Evolutionary conservation across 2,888 invertebrate species (phyloP).

Genomic region (Heliconius hortense): DNA sequence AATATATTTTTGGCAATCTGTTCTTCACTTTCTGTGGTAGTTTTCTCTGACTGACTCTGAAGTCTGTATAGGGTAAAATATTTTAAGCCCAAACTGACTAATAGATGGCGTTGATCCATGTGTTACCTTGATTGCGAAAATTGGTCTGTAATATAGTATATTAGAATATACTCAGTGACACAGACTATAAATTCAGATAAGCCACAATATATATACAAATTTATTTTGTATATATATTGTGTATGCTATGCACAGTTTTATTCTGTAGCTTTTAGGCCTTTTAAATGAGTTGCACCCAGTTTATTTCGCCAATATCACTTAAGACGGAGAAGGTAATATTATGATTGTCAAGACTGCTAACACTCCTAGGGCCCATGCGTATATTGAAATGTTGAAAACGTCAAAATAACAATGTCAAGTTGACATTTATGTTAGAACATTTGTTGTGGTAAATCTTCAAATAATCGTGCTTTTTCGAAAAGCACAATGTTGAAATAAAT

Average conservation of each 20-base stretch:
- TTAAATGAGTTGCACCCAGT: neutral
- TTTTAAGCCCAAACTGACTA: too few species aligned
- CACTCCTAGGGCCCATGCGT: neutral
- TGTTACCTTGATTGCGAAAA: too few species aligned
- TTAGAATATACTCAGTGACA: too few species aligned
- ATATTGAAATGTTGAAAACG: neutral
- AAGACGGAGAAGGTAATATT: neutral
- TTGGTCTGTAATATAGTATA: too few species aligned
- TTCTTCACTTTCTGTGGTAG: too few species aligned
- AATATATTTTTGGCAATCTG: too few species aligned
- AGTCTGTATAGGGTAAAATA: too few species aligned
- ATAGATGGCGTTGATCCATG: too few species aligned
- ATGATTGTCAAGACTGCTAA: neutral
- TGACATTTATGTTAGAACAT: neutral
- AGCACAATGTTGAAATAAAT: neutral
- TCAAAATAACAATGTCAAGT: neutral
- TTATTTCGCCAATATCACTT: neutral
- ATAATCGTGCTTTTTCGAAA: neutral
- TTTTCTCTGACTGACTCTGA: too few species aligned
- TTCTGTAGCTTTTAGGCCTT: neutral
- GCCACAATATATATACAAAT: too few species aligned
- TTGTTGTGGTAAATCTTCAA: slow-evolving; percentile 7
- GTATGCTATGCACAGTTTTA: neutral
- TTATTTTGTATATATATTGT: too few species aligned
- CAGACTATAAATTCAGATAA: neutral